A percentile compares a stretch with the other conserved stretches of the same genome.
These are phyloP conservation scores for Sigmodon hispidus DNA, from an alignment of 2,113 vertebrate species.

Conservation along the genomic window DNA sequence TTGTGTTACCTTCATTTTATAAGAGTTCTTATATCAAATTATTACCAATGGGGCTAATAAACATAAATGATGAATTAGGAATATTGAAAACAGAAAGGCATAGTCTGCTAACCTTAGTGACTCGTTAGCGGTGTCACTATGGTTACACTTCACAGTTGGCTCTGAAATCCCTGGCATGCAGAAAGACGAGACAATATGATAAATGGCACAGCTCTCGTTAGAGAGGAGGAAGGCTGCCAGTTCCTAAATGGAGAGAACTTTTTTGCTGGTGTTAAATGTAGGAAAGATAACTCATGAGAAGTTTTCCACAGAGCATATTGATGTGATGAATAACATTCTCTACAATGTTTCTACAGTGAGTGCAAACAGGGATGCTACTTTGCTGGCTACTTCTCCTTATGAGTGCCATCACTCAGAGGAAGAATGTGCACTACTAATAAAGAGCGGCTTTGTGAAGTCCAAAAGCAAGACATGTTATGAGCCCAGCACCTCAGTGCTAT, in stretches of 20 bases:
- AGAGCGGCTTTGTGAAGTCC: neutral
- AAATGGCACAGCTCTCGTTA: conserved; percentile 23
- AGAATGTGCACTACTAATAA: neutral
- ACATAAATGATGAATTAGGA: neutral
- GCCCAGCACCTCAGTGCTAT: neutral
- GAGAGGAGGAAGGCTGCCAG: neutral
- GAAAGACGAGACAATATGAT: neutral
- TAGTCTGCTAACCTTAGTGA: neutral
- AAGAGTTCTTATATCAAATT: neutral
- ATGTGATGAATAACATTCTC: conserved; percentile 14
- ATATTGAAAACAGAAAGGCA: neutral
- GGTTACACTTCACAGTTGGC: conserved; percentile 30
- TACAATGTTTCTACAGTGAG: conserved; percentile 16
- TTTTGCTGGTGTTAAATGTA: conserved; percentile 23
- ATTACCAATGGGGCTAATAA: neutral
- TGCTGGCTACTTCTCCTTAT: neutral
- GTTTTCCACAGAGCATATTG: conserved; percentile 13
- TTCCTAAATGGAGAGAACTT: conserved; percentile 21
- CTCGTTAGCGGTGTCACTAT: neutral
- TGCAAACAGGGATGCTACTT: neutral
- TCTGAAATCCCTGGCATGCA: neutral
- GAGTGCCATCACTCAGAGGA: neutral
- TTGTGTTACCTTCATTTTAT: neutral
- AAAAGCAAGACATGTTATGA: neutral
- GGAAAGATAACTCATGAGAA: conserved; percentile 28